Base-by-base conservation (phyloP, 2,113 vertebrate genomes). In the Thalassoma bifasciatum region DNA sequence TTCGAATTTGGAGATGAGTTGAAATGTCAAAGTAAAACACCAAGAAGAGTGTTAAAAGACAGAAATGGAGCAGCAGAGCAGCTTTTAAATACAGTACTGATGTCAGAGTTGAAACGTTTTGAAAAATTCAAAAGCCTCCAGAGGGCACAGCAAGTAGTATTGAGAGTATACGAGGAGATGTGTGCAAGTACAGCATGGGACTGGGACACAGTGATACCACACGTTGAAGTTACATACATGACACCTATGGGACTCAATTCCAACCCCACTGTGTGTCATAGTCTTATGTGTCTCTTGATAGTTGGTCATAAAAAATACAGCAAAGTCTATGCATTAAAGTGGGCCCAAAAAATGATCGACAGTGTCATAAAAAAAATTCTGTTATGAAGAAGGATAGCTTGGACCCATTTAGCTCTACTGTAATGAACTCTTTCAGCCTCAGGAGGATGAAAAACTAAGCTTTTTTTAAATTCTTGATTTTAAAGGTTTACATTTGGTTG, bases 11-110 rank as follows among this genome's bases (percentile, higher is more conserved):
- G 34, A 66, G 37, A 65, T 36, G 26, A 77, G 68, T 57, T 63
- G 38, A 70, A 77, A 71, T 72, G 66, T 78, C 54, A 68, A 51
- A 77, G 10, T 36, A 30, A 75, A 78, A 65, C 23, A 77, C 36
- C 12, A 38, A 30, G 54, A 44, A 38, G 12, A 4, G 46, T 62
- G 70, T 58, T 22, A 56, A 44, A 34, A 68, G 40, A 68, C 22
- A 62, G 17, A 66, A 47, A 30, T 57, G 54, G 44, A 73, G 65
- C 34, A 38, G 1, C 56, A 21, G 53, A 49, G 42, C 4, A 19
- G 19, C 22, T 42, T 70, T 66, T 57, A 61, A 49, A 54, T 7
- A 53, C 38, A 60, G 23, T 34, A 34, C 2, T 37, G 38, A 46
- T 53, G 53, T 44, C 19, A 21, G 23, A 34, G 14, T 67, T 61